A percentile compares a stretch with the other conserved stretches of the same genome.
These are phyloP conservation scores for Dynastes hyllus DNA, from an alignment of 2,888 invertebrate genomes.

Conservation along the genomic window DNA sequence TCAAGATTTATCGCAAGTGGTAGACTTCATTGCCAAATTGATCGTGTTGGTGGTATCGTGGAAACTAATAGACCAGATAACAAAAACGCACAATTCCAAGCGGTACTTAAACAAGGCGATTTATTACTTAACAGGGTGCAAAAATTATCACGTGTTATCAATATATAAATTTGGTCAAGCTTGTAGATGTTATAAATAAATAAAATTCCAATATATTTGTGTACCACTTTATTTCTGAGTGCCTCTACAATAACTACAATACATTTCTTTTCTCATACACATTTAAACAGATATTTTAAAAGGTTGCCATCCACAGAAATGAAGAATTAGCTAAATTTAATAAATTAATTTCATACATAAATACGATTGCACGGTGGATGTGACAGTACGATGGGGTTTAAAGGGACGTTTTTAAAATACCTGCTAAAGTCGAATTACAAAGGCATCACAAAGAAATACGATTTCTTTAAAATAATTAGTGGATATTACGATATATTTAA, in stretches of 20 bases:
- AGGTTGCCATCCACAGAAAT: background rate
- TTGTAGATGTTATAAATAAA: constrained; percentile 14
- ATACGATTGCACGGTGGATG: constrained; percentile 35
- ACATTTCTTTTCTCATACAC: constrained; percentile 55
- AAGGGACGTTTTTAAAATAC: constrained; percentile 55
- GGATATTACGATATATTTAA: constrained; percentile 46
- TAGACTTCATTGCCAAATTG: constrained; percentile 96
- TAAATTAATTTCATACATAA: constrained; percentile 36
- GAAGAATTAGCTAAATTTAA: constrained; percentile 36
- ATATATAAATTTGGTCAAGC: constrained; percentile 86
- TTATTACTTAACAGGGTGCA: constrained; percentile 97
- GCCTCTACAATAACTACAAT: constrained; percentile 59
- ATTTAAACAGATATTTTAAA: constrained; percentile 51
- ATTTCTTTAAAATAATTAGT: constrained; percentile 50
- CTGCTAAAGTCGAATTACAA: constrained; percentile 53
- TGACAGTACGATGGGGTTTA: background rate
- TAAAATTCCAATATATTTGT: constrained; percentile 47
- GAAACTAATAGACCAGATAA: constrained; percentile 95
- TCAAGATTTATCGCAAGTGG: constrained; percentile 93
- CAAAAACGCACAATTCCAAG: constrained; percentile 94
- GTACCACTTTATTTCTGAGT: constrained; percentile 59
- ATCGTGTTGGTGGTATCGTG: constrained; percentile 96
- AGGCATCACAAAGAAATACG: constrained; percentile 58
- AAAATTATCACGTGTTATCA: constrained; percentile 98
- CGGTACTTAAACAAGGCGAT: constrained; percentile 98